These are phyloP conservation scores for Cetoscarus ocellatus DNA, from an alignment of 2,797 vertebrate species.

Conservation along the genomic window DNA sequence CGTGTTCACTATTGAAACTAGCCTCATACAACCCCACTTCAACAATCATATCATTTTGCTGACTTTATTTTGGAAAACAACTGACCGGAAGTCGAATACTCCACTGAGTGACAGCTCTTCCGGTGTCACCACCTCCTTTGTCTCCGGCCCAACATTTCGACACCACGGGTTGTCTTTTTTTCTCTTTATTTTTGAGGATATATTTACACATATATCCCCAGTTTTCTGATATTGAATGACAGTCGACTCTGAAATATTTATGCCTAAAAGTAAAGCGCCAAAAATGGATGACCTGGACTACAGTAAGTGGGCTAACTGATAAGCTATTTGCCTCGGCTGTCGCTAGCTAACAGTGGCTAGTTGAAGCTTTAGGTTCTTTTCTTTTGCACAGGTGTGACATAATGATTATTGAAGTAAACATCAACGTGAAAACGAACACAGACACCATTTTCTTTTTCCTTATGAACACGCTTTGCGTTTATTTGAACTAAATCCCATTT, in stretches of 20 bases:
- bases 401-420: neutral
- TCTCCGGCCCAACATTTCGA: conserved; percentile 79
- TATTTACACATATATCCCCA: conserved; percentile 85
- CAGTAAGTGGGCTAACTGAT: conserved; percentile 81
- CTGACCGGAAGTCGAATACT: conserved; percentile 61
- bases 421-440: neutral
- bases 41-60: neutral
- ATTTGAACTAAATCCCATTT: neutral
- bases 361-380: conserved; percentile 30
- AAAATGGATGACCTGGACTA: conserved; percentile 92
- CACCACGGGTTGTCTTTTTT: conserved; percentile 72
- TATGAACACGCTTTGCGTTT: accelerated
- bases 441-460: accelerated
- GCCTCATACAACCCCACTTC: too few species aligned
- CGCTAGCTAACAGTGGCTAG: conserved; percentile 65
- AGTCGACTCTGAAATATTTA: conserved; percentile 89
- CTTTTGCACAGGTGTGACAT: conserved; percentile 38
- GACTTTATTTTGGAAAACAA: conserved; percentile 52
- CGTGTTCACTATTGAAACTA: too few species aligned
- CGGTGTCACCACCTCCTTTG: conserved; percentile 84
- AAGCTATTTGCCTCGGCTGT: conserved; percentile 32
- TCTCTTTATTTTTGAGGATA: conserved; percentile 77
- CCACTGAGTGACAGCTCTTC: conserved; percentile 66
- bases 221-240: conserved; percentile 87
- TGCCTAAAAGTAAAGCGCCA: conserved; percentile 91